A percentile compares a stretch with the other conserved stretches of the same genome.
Evolutionary conservation across 2,113 vertebrate species (phyloP).

Genomic region (Nyctibius bracteatus): DNA sequence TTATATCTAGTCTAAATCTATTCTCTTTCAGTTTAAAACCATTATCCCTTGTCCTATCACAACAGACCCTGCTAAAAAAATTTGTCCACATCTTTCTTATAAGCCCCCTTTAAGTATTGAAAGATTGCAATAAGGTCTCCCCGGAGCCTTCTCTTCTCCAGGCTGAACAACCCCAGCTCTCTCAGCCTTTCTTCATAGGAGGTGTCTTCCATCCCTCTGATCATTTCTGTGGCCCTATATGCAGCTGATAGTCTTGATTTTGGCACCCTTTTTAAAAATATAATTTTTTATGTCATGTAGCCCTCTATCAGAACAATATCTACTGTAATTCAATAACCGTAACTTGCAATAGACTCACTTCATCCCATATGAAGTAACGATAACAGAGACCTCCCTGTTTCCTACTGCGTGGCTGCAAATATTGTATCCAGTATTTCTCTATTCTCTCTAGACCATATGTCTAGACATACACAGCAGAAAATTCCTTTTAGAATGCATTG

Average conservation of each 20-base stretch:
- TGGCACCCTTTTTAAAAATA: not conserved
- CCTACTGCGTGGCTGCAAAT: slow-evolving; percentile 1
- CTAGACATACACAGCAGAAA: slow-evolving; percentile 45
- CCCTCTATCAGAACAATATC: not conserved
- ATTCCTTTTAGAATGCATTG: slow-evolving; percentile 5
- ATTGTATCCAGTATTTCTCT: slow-evolving; percentile 20
- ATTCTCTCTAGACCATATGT: slow-evolving; percentile 39
- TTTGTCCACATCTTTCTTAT: not conserved
- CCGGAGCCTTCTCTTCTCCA: not conserved
- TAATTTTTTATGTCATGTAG: not conserved
- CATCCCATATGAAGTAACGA: slow-evolving; percentile 41
- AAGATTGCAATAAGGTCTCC: not conserved
- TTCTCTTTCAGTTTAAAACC: not conserved
- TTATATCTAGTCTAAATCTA: not conserved
- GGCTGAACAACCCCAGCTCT: not conserved
- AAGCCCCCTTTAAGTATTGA: not conserved
- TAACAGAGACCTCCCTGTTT: slow-evolving; percentile 35
- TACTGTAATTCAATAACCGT: not conserved
- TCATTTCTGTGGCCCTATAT: not conserved
- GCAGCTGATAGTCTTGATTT: not conserved
- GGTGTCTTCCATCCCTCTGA: not conserved
- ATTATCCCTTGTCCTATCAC: rapidly evolving
- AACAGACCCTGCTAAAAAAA: not conserved
- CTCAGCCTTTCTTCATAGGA: not conserved
- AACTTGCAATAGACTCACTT: slow-evolving; percentile 53